phyloP scores from a whole-genome alignment of 2,888 invertebrate genomes.

The Epinotia ramella region DNA sequence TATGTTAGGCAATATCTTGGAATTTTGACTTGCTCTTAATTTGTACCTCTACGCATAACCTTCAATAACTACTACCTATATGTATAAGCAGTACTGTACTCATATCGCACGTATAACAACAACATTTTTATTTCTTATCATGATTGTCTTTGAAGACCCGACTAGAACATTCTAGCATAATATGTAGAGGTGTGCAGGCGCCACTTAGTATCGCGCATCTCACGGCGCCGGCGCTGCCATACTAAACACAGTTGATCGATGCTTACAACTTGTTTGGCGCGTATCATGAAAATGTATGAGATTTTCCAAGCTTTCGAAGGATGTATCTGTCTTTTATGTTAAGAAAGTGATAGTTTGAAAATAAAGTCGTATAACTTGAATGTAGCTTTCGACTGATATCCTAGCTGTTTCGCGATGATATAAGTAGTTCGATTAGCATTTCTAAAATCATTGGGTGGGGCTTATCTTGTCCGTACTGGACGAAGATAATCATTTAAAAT shows the following conservation, averaged over 20 bases:
- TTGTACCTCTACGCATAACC: too few relatives aligned
- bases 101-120: not conserved
- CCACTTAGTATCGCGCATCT: slow-evolving; percentile 31
- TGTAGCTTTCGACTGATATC: not conserved
- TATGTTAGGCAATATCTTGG: too few relatives aligned
- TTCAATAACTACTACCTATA: too few relatives aligned
- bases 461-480: too few relatives aligned
- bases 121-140: not conserved
- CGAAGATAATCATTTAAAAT: too few relatives aligned
- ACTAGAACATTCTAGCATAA: slow-evolving; percentile 5
- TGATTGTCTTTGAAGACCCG: slow-evolving; percentile 2
- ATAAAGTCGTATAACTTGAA: not conserved
- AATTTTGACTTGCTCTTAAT: too few relatives aligned
- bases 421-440: too few relatives aligned
- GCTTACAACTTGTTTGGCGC: slow-evolving; percentile 28
- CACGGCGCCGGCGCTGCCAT: slow-evolving; percentile 49
- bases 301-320: slow-evolving; percentile 28
- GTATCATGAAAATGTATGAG: slow-evolving; percentile 25
- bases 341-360: slow-evolving; percentile 1
- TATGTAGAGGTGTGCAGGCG: slow-evolving; percentile 31
- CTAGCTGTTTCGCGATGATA: too few relatives aligned
- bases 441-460: too few relatives aligned
- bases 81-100: too few relatives aligned
- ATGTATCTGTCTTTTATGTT: not conserved
- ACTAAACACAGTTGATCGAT: slow-evolving; percentile 34